Base-by-base conservation (phyloP, 2,888 invertebrate species). In the Euplagia quadripunctaria region DNA sequence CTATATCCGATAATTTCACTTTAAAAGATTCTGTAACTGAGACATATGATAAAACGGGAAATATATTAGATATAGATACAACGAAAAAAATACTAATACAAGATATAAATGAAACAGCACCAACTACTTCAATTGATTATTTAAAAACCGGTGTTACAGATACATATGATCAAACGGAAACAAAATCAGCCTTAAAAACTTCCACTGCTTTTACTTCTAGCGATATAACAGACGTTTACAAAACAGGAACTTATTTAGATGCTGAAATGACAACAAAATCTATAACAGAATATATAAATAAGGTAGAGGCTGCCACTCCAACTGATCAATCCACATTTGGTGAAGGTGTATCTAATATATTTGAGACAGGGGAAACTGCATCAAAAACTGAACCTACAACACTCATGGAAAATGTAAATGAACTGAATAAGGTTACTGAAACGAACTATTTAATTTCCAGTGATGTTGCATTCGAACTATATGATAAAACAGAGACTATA, bases 81-180 rank as follows among this genome's bases (percentile, higher is more conserved):
- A 49, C 17, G 43, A 9, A 46, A 46, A 46, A 46, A 46, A 46
- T 8, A 8, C 6, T 4, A 66, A 31, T 43, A 46, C 42, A 64
- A 43, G 17, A 42, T 16, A 41, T 43, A n/a, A 64, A 73, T n/a
- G 46, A 64, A 41, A 41, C 73, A 52, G 31, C 52, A 16, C 52
- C n/a, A 31, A 46, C 66, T 58, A 68, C 63, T 20, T 65, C 55
- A 0, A 51, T 17, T n/a, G 51, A 68, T 64, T 31, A 69, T 49
- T 66, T 43, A 12, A 68, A 43, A 64, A 16, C 17, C 16, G 31
- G 52, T 63, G 43, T 12, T 42, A 67, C 49, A 42, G 42, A 63
- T 9, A 58, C 4, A 16, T 41, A 67, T 31, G 7, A 67, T 41
- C 52, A 68, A 64, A 55, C 64, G 1, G 46, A 63, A n/a, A 17